A percentile compares a stretch with the other conserved stretches of the same genome.
These are phyloP conservation scores for Plumapathes pennacea DNA, from an alignment of 92 coral and sea anemone species.

Conservation along the genomic window DNA sequence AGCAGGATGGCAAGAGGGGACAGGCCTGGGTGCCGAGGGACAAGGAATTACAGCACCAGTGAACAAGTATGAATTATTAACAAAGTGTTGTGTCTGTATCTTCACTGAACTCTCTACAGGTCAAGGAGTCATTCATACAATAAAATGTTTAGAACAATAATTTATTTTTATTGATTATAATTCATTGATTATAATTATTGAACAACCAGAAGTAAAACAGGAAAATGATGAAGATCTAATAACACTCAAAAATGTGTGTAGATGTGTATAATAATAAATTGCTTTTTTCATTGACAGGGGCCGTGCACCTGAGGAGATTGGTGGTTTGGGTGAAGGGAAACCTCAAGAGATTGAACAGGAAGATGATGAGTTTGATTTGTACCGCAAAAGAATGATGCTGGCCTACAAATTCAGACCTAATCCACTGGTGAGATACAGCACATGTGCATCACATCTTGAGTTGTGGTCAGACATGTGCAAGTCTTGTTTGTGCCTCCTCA, in stretches of 20 bases:
- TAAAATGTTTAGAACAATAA: too few species aligned
- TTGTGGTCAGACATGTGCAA: too few species aligned
- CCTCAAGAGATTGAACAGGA: slow-evolving; percentile 70
- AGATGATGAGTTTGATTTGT: slow-evolving; percentile 94
- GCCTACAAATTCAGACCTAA: slow-evolving; percentile 96
- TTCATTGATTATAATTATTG: too few species aligned
- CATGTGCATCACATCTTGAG: too few species aligned
- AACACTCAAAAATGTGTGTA: too few species aligned
- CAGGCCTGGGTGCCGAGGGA: slow-evolving; percentile 88
- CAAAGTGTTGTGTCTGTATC: too few species aligned
- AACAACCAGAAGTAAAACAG: too few species aligned
- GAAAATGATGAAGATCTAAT: too few species aligned
- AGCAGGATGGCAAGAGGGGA: slow-evolving; percentile 98
- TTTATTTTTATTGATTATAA: too few species aligned
- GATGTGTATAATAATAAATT: neutral
- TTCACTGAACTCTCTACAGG: too few species aligned
- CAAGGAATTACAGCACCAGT: slow-evolving; percentile 96
- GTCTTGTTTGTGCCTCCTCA: too few species aligned
- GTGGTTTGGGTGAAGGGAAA: slow-evolving; percentile 86
- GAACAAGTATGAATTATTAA: slow-evolving; percentile 88
- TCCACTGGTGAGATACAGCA: slow-evolving; percentile 72
- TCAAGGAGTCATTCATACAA: too few species aligned
- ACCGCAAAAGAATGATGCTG: slow-evolving; percentile 98
- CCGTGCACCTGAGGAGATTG: slow-evolving; percentile 75
- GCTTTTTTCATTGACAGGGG: slow-evolving; percentile 50